Conservation (phyloP, 2,888 invertebrate genomes). For the Carcina quercana region DNA sequence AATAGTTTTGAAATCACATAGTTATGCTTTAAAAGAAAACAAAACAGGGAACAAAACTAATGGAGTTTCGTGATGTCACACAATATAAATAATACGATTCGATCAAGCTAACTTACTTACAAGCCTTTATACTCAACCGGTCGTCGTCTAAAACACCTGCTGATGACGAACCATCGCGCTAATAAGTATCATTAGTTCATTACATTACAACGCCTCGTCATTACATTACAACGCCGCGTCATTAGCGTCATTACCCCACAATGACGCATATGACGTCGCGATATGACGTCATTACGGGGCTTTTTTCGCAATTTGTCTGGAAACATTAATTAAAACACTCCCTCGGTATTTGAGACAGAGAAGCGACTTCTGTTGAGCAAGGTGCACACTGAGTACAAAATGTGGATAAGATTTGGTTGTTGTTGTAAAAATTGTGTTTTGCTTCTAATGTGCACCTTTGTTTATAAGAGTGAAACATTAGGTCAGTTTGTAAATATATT, state of each 20-base stretch:
- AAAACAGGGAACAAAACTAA: too few species aligned
- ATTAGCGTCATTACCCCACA: constrained; percentile 24
- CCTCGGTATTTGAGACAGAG: constrained; percentile 47
- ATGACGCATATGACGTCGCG: constrained; percentile 14
- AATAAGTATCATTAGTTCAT: constrained; percentile 57
- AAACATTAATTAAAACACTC: constrained; percentile 61
- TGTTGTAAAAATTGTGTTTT: too few species aligned
- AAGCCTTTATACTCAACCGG: constrained; percentile 52
- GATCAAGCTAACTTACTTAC: constrained; percentile 36
- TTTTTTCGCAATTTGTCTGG: constrained; percentile 57
- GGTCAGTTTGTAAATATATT: too few species aligned
- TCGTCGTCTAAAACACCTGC: constrained; percentile 44
- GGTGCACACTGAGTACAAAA: constrained; percentile 24
- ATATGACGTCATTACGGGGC: constrained; percentile 21
- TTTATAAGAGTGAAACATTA: too few species aligned
- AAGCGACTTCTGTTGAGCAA: constrained; percentile 28
- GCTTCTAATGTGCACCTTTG: too few species aligned
- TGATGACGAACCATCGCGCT: constrained; percentile 42
- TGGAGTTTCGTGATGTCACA: too few species aligned
- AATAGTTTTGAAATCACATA: too few species aligned
- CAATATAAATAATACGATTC: too few species aligned
- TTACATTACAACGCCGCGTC: constrained; percentile 31
- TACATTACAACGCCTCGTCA: constrained; percentile 32
- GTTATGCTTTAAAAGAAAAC: too few species aligned
- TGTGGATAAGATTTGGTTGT: too few species aligned